Base-by-base conservation (phyloP, 2,888 invertebrate species). In the Phalangium opilio region DNA sequence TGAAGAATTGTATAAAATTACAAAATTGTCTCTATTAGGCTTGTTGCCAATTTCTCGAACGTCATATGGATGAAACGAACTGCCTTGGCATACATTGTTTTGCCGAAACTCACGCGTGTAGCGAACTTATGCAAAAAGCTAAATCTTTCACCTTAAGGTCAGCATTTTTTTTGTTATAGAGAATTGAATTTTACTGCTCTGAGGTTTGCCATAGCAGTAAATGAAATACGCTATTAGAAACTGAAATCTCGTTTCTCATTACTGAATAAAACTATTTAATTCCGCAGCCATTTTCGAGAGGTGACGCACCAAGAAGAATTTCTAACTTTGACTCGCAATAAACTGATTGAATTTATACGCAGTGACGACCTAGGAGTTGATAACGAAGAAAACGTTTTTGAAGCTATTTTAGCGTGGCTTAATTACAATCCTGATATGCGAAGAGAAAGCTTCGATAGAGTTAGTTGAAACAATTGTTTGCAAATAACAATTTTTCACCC, bases 31-130 rank as follows among this genome's bases (percentile, higher is more conserved):
- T 27, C 27, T 27, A 8, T 27, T 8, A 27, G 27, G 68, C 69
- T 5, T 68, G 68, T 47, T 68, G 69, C 52, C 57, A 57, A 19
- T 70, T 67, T 51, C 57, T 69, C 47, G 64, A 67, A 49, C 57
- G 62, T 39, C 66, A 70, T 55, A 69, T 70, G 66, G 69, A 70
- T 54, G 62, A 64, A 17, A 59, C 61, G 10, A 73, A 72, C 58
- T 70, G 70, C 56, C 58, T 72, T 18, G 70, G 70, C 4, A 70
- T 72, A 42, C 70, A 70, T 60, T 68, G 69, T 52, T 68, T 72
- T 57, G 69, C 71, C 18, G 68, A 71, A 50, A 60, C 67, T 15
- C 71, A 71, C 58, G 64, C 67, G 27, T 72, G 72, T 54, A 59
- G 58, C 14, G 65, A 66, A 34, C 62, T 72, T n/a, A 65, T 65